phyloP scores from a whole-genome alignment of 1,140 invertebrate genomes.

The Cotesia chilonis region DNA sequence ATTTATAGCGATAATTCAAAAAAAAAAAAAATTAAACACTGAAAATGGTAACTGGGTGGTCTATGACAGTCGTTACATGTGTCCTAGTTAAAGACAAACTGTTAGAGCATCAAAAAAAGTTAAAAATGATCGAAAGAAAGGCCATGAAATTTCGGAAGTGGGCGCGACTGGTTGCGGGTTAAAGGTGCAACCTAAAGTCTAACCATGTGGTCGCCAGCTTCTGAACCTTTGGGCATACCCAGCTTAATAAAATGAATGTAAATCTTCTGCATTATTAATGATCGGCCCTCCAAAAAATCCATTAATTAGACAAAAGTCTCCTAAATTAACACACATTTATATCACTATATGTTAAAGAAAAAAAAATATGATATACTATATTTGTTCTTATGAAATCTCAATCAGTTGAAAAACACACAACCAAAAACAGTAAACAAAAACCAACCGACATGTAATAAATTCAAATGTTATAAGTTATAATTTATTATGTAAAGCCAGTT shows the following conservation, averaged over 20 bases:
- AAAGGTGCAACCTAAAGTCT: conserved; percentile 15
- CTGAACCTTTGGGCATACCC: conserved; percentile 29
- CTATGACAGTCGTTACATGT: conserved; percentile 24
- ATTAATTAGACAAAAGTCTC: no score
- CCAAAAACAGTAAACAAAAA: no score
- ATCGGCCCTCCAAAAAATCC: conserved; percentile 37
- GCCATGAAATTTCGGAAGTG: conserved; percentile 27
- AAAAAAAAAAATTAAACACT: background rate
- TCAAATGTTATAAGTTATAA: no score
- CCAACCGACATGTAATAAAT: no score
- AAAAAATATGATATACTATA: no score
- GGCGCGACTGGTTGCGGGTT: conserved; percentile 27
- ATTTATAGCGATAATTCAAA: background rate
- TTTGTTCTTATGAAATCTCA: no score
- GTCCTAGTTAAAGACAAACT: conserved; percentile 34
- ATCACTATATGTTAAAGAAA: no score
- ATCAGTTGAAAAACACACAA: no score
- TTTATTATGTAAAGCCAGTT: no score
- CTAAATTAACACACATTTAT: no score
- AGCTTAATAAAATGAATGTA: conserved; percentile 51
- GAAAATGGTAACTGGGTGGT: conserved; percentile 28
- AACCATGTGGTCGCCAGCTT: conserved; percentile 38
- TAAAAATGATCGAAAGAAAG: conserved; percentile 25
- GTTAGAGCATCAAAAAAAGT: background rate
- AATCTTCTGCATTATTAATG: conserved; percentile 63